These are phyloP conservation scores for Falco columbarius DNA, from an alignment of 2,797 vertebrate species.

Conservation along the genomic window DNA sequence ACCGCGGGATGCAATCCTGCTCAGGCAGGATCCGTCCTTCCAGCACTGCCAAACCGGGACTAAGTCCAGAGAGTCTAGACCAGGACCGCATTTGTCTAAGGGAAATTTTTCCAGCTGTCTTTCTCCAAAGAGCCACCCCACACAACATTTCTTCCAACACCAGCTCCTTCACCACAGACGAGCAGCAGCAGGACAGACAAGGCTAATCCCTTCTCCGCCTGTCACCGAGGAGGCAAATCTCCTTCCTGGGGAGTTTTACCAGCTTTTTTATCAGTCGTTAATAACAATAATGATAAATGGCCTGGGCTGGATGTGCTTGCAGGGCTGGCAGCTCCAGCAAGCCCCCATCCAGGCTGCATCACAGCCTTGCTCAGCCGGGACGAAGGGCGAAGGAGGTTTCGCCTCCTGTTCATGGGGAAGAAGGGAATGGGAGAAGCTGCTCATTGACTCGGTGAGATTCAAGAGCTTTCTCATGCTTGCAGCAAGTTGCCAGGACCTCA, in stretches of 20 bases:
- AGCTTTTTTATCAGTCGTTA: not conserved
- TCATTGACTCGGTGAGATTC: not conserved
- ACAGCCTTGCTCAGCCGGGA: not conserved
- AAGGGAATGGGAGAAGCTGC: not conserved
- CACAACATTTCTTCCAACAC: not conserved
- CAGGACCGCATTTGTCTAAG: not conserved
- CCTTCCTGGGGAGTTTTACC: not conserved
- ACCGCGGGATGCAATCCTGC: not conserved
- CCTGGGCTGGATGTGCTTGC: not conserved
- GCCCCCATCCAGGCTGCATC: not conserved
- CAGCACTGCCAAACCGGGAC: not conserved
- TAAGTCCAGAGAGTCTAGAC: not conserved
- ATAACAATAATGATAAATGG: not conserved
- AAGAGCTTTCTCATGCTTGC: not conserved
- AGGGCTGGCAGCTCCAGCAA: not conserved
- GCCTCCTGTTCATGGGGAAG: fast-evolving
- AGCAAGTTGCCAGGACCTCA: not conserved
- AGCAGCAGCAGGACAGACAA: not conserved
- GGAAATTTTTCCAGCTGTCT: not conserved
- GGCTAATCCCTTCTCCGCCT: not conserved
- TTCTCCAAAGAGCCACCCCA: not conserved
- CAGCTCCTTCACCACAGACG: not conserved
- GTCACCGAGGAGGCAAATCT: not conserved
- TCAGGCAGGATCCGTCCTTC: not conserved
- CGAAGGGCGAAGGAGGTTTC: not conserved